A percentile compares a stretch with the other conserved stretches of the same genome.
Evolutionary conservation across 2,113 vertebrate species (phyloP).

Genomic region (Scartelaos histophorus): DNA sequence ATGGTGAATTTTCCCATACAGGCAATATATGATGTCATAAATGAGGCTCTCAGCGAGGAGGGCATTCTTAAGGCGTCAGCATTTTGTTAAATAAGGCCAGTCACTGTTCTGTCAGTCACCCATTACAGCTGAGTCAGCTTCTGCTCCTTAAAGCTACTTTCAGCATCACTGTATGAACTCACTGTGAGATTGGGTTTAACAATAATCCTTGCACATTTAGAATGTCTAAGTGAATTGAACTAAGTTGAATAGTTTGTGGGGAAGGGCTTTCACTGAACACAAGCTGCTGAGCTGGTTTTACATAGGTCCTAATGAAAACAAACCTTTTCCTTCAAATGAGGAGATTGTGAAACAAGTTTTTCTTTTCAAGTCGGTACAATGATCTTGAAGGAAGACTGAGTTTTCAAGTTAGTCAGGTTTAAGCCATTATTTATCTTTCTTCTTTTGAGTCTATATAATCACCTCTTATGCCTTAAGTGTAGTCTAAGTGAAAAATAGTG

Average conservation of each 20-base stretch:
- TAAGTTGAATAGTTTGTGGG: neutral
- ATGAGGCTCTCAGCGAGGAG: neutral
- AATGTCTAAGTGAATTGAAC: neutral
- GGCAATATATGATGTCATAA: neutral
- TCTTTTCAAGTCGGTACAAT: neutral
- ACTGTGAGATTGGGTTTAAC: slow-evolving; percentile 22
- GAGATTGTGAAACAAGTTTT: neutral
- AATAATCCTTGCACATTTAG: neutral
- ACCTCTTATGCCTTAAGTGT: neutral
- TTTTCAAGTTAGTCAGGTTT: neutral
- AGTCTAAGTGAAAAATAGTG: neutral
- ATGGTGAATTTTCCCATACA: neutral
- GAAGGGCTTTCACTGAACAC: slow-evolving; percentile 6
- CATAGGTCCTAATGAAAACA: neutral
- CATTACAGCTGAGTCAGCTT: slow-evolving; percentile 34
- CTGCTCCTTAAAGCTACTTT: slow-evolving; percentile 54
- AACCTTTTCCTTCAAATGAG: neutral
- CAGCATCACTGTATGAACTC: slow-evolving; percentile 30
- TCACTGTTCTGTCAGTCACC: slow-evolving; percentile 3
- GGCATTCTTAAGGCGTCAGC: slow-evolving; percentile 2
- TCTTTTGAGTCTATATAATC: too few relatives aligned
- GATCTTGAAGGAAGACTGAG: neutral
- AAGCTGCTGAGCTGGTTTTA: neutral
- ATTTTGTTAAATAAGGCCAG: neutral
- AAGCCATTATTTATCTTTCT: neutral